phyloP scores from a whole-genome alignment of 2,797 vertebrate genomes.

The Sebastolobus alascanus region DNA sequence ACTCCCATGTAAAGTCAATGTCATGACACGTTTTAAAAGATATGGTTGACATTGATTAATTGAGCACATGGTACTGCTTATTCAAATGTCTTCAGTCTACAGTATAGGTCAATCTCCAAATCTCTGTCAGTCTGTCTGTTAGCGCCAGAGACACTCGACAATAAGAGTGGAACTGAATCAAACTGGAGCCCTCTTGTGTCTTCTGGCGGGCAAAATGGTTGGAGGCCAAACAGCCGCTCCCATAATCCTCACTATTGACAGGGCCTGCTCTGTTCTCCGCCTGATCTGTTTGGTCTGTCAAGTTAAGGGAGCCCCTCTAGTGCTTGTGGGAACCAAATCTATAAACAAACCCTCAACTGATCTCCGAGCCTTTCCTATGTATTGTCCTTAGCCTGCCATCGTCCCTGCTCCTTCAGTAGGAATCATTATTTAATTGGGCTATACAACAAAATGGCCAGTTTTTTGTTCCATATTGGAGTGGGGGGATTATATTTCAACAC shows the following conservation, averaged over 20 bases:
- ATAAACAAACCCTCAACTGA: constrained; percentile 77
- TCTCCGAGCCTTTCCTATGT: constrained; percentile 66
- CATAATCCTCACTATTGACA: constrained; percentile 81
- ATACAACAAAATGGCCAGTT: constrained; percentile 61
- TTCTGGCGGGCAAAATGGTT: constrained; percentile 79
- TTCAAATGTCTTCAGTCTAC: constrained; percentile 32
- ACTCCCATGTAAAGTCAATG: constrained; percentile 10
- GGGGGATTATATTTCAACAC: constrained; percentile 61
- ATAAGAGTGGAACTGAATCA: constrained; percentile 78
- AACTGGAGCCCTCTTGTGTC: constrained; percentile 81
- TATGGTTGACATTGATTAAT: background rate
- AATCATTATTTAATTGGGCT: constrained; percentile 80
- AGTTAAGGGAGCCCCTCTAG: constrained; percentile 77
- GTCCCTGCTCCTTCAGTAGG: constrained; percentile 68
- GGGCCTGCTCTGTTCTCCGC: constrained; percentile 75
- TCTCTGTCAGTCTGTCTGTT: constrained; percentile 52
- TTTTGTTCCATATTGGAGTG: constrained; percentile 56
- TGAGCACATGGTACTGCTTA: constrained; percentile 4
- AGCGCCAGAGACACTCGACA: constrained; percentile 77
- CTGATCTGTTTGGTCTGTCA: constrained; percentile 81
- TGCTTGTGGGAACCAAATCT: constrained; percentile 79
- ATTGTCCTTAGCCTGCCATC: constrained; percentile 72
- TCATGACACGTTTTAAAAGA: background rate
- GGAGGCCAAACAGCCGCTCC: constrained; percentile 80
- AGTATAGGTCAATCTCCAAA: constrained; percentile 54